Conservation (phyloP, 2,888 invertebrate species). For the Dryadula phaetusa region DNA sequence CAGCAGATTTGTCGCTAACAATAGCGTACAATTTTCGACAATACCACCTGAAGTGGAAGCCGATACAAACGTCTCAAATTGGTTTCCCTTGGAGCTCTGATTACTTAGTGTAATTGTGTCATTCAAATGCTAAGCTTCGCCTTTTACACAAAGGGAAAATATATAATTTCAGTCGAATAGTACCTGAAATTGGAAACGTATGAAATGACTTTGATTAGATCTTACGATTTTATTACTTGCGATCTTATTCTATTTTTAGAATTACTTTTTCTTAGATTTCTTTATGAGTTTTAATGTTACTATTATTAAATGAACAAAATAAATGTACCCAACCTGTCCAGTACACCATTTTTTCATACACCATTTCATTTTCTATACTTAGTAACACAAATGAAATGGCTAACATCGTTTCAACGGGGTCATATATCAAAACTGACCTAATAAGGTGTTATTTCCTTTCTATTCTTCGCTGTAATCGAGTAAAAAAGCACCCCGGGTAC, state of each 20-base stretch:
- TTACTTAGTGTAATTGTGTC: slow-evolving; percentile 40
- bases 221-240: background rate
- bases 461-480: background rate
- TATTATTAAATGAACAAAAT: too few relatives aligned
- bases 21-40: slow-evolving; percentile 65
- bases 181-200: slow-evolving; percentile 25
- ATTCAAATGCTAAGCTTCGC: slow-evolving; percentile 35
- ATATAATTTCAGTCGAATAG: slow-evolving; percentile 23
- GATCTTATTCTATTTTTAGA: background rate
- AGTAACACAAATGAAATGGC: too few relatives aligned
- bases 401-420: background rate
- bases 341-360: too few relatives aligned
- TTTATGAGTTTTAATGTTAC: too few relatives aligned
- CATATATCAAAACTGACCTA: slow-evolving; percentile 13
- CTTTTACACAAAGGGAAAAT: slow-evolving; percentile 32
- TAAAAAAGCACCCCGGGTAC: background rate
- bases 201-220: slow-evolving; percentile 16
- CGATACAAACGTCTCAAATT: slow-evolving; percentile 65
- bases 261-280: background rate
- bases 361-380: too few relatives aligned
- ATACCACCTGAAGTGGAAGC: slow-evolving; percentile 54
- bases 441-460: slow-evolving; percentile 1
- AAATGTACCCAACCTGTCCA: too few relatives aligned
- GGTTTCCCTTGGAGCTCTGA: slow-evolving; percentile 52
- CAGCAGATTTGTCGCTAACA: slow-evolving; percentile 56